phyloP scores from a whole-genome alignment of 2,888 invertebrate species.

The Zele albiditarsus region DNA sequence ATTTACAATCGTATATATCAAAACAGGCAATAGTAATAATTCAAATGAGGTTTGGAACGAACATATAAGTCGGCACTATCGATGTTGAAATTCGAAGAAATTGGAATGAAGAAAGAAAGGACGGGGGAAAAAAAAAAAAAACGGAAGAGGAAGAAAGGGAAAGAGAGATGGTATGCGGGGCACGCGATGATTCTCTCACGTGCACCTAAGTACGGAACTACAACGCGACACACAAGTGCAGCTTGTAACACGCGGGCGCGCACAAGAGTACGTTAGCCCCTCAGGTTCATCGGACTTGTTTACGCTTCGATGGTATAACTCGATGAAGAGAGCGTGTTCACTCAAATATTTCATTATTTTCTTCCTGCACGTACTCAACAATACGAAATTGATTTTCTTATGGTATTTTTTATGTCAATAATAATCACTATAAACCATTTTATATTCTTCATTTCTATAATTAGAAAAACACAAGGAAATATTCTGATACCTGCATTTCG shows the following conservation, averaged over 20 bases:
- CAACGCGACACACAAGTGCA: slow-evolving; percentile 28
- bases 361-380: slow-evolving; percentile 11
- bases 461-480: too few relatives aligned
- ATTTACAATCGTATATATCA: slow-evolving; percentile 63
- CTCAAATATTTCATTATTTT: slow-evolving; percentile 25
- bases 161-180: slow-evolving; percentile 60
- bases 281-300: slow-evolving; percentile 67
- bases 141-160: slow-evolving; percentile 37
- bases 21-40: slow-evolving; percentile 35
- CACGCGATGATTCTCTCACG: slow-evolving; percentile 67
- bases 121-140: slow-evolving; percentile 40
- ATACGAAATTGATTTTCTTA: not conserved
- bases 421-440: too few relatives aligned
- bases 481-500: too few relatives aligned
- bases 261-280: slow-evolving; percentile 65
- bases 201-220: slow-evolving; percentile 63
- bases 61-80: too few relatives aligned
- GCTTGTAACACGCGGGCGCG: slow-evolving; percentile 47
- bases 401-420: too few relatives aligned
- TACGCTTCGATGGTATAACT: slow-evolving; percentile 10
- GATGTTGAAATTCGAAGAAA: not conserved
- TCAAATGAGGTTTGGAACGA: not conserved
- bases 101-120: slow-evolving; percentile 10
- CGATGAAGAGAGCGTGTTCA: slow-evolving; percentile 26
- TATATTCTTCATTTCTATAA: too few relatives aligned